phyloP scores from a whole-genome alignment of 2,888 invertebrate species.

The Urechis unicinctus region DNA sequence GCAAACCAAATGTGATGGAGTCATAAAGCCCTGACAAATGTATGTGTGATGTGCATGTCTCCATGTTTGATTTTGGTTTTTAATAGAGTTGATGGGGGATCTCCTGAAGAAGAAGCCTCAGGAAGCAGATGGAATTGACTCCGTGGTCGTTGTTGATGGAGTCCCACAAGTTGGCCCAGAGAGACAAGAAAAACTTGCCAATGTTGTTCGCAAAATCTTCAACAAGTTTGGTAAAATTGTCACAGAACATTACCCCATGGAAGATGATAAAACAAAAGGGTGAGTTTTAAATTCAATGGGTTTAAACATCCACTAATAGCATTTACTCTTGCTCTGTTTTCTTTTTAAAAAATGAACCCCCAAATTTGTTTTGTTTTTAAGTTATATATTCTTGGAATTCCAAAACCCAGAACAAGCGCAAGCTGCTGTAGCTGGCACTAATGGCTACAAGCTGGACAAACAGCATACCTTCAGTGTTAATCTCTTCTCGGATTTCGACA shows the following conservation, averaged over 20 bases:
- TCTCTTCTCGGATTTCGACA: constrained; percentile 89
- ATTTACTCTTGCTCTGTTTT: no score
- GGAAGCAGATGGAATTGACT: constrained; percentile 93
- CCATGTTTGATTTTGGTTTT: constrained; percentile 10
- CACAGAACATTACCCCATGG: constrained; percentile 81
- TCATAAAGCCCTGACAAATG: no score
- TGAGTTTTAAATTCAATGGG: constrained; percentile 37
- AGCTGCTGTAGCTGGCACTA: constrained; percentile 79
- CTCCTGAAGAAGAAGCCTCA: constrained; percentile 81
- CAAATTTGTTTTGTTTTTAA: constrained; percentile 24
- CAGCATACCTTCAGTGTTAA: constrained; percentile 90
- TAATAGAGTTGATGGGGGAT: constrained; percentile 85
- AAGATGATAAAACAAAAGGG: constrained; percentile 78
- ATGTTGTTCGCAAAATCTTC: constrained; percentile 85
- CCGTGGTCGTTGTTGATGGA: constrained; percentile 91
- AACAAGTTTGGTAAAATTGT: constrained; percentile 78
- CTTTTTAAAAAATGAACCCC: background rate
- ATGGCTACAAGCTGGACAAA: constrained; percentile 93
- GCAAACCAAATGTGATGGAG: no score
- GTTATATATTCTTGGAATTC: constrained; percentile 88
- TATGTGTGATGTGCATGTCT: background rate
- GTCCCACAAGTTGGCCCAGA: constrained; percentile 91
- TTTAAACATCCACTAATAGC: no score
- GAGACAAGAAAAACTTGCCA: constrained; percentile 81
- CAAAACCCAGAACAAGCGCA: constrained; percentile 71